phyloP scores from a whole-genome alignment of 2,113 vertebrate genomes.

The Apaloderma vittatum region DNA sequence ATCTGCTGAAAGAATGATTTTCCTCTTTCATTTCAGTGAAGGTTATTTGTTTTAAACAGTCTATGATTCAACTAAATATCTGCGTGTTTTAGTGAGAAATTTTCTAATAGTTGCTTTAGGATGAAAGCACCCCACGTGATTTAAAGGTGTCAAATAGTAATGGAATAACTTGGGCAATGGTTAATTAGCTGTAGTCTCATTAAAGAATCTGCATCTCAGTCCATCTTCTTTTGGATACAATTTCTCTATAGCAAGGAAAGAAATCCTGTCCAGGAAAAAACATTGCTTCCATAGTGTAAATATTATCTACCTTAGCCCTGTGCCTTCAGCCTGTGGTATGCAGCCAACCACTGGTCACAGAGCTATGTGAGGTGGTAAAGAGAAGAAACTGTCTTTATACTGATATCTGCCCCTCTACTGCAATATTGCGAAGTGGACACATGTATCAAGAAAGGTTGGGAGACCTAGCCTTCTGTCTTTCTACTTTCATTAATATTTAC shows the following conservation, averaged over 20 bases:
- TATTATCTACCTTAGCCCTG: neutral
- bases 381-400: rapidly evolving
- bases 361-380: neutral
- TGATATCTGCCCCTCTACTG: neutral
- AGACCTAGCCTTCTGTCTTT: neutral
- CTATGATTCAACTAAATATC: neutral
- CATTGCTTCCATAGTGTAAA: neutral
- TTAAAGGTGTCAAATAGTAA: neutral
- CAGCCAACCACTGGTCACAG: neutral
- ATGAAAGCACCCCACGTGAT: neutral
- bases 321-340: neutral
- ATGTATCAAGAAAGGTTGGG: neutral
- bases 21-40: neutral
- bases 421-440: neutral
- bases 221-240: neutral
- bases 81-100: neutral
- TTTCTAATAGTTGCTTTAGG: neutral
- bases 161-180: neutral
- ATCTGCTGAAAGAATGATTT: neutral
- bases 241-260: neutral
- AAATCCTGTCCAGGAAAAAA: neutral
- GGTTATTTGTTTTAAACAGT: neutral
- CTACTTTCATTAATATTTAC: neutral
- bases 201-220: neutral
- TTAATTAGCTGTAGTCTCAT: neutral